Evolutionary conservation across 2,113 vertebrate genomes (phyloP), one percentile per base, ranked within the genome.

Genomic region (Entomyzon cyanotis): DNA sequence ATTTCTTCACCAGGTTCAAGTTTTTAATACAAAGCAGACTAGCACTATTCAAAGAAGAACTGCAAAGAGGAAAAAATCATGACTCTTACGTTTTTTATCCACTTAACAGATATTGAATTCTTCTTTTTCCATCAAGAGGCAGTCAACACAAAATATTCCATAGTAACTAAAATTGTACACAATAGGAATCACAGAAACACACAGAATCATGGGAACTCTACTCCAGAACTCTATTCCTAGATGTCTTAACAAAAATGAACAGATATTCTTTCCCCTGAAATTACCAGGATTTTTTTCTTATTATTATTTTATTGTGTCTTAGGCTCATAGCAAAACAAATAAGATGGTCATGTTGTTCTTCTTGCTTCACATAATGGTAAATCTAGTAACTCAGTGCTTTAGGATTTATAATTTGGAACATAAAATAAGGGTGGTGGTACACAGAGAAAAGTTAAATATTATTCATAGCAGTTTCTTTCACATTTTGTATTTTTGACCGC

Each of bases 311-410:
- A 30, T 64, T 69, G 7, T 58, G 20, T 2, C 84, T 76, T 63
- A 63, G 52, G 21, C 24, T 67, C 10, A 35, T 7, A 59, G 33
- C 17, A 62, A 91, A 93, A 30, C 30, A 86, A 78, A 65, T 59
- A 69, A 58, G 25, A 70, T 27, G 5, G 5, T 27, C 10, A 19
- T 1, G 2, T 69, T 2, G 2, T 35, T 52, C 22, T 35, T 86
- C 55, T 55, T 63, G 28, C 18, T 73, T 69, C 42, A 53, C 0
- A 0, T 73, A 58, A 65, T 2, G 2, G 19, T n/a, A 81, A 88
- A 81, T n/a, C 25, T 5, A 3, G 1, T 68, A 41, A 41, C 65
- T 68, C 14, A 71, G 7, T 0, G 0, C 3, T 84, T 80, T 21
- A 80, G 15, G 27, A 20, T 42, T 33, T 64, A 78, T 31, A 37